A percentile compares a stretch with the other conserved stretches of the same genome.
Conservation (phyloP, 2,888 invertebrate species). For the Tromatobia lineatoria region DNA sequence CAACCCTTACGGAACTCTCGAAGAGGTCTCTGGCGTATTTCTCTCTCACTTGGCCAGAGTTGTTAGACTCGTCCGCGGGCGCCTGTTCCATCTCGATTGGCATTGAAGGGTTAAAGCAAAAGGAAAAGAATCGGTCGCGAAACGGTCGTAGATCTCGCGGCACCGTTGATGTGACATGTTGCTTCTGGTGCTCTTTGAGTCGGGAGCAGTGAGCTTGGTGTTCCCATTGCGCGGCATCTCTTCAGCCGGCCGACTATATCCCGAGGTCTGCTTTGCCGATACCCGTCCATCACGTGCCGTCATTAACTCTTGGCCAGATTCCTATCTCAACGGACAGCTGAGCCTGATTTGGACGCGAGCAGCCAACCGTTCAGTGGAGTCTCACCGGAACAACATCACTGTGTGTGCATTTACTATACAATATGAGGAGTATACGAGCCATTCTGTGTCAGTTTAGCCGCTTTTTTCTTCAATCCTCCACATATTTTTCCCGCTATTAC, state of each 20-base stretch:
- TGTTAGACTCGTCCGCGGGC: slow-evolving; percentile 35
- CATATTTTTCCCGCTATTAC: background rate
- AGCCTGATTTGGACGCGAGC: slow-evolving; percentile 75
- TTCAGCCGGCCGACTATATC: slow-evolving; percentile 71
- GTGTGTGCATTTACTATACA: slow-evolving; percentile 4
- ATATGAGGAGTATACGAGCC: background rate
- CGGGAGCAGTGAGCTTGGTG: slow-evolving; percentile 67
- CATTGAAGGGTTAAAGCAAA: slow-evolving; percentile 75
- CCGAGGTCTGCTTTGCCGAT: slow-evolving; percentile 70
- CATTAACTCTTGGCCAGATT: slow-evolving; percentile 83
- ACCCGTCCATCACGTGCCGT: slow-evolving; percentile 82
- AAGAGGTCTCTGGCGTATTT: slow-evolving; percentile 24
- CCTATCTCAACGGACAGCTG: slow-evolving; percentile 78
- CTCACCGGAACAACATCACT: slow-evolving; percentile 49
- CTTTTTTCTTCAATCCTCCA: background rate
- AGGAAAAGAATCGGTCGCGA: slow-evolving; percentile 77
- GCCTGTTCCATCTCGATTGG: slow-evolving; percentile 71
- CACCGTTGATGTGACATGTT: slow-evolving; percentile 82
- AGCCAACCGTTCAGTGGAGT: slow-evolving; percentile 60
- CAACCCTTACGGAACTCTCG: slow-evolving; percentile 53
- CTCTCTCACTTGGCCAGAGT: slow-evolving; percentile 28
- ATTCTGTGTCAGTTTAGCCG: no score
- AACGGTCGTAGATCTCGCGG: slow-evolving; percentile 82
- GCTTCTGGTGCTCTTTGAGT: slow-evolving; percentile 65
- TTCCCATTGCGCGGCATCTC: slow-evolving; percentile 65